phyloP scores from a whole-genome alignment of 2,888 invertebrate genomes.

The Drosophila hamatofila region DNA sequence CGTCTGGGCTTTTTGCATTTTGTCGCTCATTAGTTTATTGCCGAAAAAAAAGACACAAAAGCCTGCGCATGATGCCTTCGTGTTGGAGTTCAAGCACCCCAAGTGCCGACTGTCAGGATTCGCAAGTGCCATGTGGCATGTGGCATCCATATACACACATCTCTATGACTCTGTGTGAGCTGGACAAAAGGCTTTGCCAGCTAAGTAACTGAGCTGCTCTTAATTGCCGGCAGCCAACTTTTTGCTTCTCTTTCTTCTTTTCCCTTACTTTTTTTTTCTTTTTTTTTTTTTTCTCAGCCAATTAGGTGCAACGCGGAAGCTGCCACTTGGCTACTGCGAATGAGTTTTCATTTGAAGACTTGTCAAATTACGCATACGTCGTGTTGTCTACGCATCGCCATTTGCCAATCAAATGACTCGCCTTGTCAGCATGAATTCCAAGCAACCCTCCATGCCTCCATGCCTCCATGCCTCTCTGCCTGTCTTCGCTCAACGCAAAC shows the following conservation, averaged over 20 bases:
- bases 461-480: background rate
- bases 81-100: constrained; percentile 69
- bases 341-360: constrained; percentile 61
- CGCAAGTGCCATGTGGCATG: constrained; percentile 14
- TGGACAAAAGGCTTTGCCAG: constrained; percentile 55
- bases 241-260: constrained; percentile 5
- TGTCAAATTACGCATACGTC: constrained; percentile 78
- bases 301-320: constrained; percentile 80
- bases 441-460: background rate
- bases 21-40: constrained; percentile 81
- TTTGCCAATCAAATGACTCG: constrained; percentile 75
- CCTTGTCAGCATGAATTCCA: constrained; percentile 74
- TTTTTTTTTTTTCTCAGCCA: constrained; percentile 60
- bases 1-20: constrained; percentile 70
- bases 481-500: constrained; percentile 62
- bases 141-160: constrained; percentile 1
- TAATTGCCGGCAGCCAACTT: constrained; percentile 69
- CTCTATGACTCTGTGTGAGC: background rate
- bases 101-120: constrained; percentile 35
- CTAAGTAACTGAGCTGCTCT: constrained; percentile 59
- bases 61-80: constrained; percentile 26
- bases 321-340: constrained; percentile 55
- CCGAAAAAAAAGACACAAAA: constrained; percentile 61
- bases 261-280: background rate
- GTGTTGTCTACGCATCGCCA: constrained; percentile 65